Base-by-base conservation (phyloP, 2,797 vertebrate genomes). In the Acipenser oxyrinchus region DNA sequence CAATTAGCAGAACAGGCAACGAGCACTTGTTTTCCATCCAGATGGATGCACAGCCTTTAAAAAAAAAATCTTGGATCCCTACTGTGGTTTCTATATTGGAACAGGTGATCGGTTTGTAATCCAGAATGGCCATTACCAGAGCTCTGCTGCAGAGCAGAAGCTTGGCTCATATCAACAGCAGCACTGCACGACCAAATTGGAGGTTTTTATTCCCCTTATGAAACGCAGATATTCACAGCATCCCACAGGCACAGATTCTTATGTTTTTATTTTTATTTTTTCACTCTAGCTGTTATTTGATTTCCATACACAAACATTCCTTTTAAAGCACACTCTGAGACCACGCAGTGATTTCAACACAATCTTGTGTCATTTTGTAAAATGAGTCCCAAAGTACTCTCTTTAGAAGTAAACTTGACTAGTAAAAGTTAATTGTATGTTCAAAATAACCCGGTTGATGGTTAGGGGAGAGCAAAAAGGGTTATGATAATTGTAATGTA, bases 401-500 rank as follows among this genome's bases (percentile, higher is more conserved):
- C 48, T 64, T 71, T 15, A 9, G 58, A 62, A 63, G 64, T 60
- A 49, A 68, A 64, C 3, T 37, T 37, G 37, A 37, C 55, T 48
- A 13, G 81, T 78, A 49, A 64, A 37, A 37, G 37, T 80, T 88
- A 87, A 89, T 89, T 77, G 88, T 88, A 79, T 89, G 89, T 83
- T 84, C 86, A 88, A 83, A 86, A 80, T 86, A 87, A 89, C 88
- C 88, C 75, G 69, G 87, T 63, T 77, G 84, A 91, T 89, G 89
- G 87, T 89, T 88, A 90, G 86, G 86, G 87, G 84, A 84, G 86
- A 87, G 85, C 91, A 84, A 87, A 91, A 90, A 86, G 87, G 88
- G 90, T 92, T 92, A 90, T 81, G 90, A 94, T 95, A 93, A 96
- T 94, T 95, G 90, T 91, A 94, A 94, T 93, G 91, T 94, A 95